phyloP scores from a whole-genome alignment of 2,113 vertebrate genomes.

The Hystrix brachyura region DNA sequence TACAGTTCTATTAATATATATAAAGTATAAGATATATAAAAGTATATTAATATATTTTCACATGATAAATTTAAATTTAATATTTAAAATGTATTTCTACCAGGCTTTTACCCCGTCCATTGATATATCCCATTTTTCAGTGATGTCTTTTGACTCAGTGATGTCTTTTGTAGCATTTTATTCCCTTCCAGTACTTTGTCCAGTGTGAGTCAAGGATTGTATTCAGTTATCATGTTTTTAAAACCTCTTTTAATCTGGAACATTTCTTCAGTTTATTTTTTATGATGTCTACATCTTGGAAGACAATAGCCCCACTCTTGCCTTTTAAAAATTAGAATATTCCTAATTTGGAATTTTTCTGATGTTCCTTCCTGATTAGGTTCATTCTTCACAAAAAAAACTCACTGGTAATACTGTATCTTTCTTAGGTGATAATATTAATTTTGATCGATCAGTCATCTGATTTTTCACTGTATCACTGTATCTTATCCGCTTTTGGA shows the following conservation, averaged over 20 bases:
- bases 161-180: not conserved
- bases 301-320: not conserved
- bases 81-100: not conserved
- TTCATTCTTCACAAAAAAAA: constrained; percentile 20
- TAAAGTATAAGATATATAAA: too few relatives aligned
- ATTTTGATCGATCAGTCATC: not conserved
- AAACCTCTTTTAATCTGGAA: constrained; percentile 1
- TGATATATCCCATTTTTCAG: not conserved
- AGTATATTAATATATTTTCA: not conserved
- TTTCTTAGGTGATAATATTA: not conserved
- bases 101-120: not conserved
- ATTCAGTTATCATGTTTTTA: constrained; percentile 11
- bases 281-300: constrained; percentile 6
- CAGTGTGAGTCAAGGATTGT: not conserved
- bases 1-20: not conserved
- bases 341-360: constrained; percentile 8
- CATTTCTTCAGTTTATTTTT: constrained; percentile 32
- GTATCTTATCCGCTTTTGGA: not conserved
- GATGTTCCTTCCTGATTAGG: not conserved
- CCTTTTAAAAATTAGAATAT: constrained; percentile 41
- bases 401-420: not conserved
- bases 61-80: constrained; percentile 33
- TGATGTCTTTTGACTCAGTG: not conserved
- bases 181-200: not conserved
- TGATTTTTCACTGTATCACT: constrained; percentile 28